Percentiles rank a stretch among this genome's conserved stretches.
These are phyloP conservation scores for Unio delphinus DNA, from an alignment of 2,888 invertebrate species.

Conservation along the genomic window DNA sequence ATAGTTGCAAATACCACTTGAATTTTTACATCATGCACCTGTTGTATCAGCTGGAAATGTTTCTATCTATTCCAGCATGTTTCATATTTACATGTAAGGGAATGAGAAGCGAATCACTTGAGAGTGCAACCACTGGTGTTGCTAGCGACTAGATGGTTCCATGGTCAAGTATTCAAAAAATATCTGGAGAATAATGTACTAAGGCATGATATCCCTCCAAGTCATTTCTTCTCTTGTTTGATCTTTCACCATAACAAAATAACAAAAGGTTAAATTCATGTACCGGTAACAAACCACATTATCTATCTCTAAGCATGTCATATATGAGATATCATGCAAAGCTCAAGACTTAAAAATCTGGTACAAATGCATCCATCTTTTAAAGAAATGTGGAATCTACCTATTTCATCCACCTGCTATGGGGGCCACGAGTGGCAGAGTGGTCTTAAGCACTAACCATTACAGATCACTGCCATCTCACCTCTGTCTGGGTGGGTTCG, in stretches of 20 bases:
- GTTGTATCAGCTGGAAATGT: constrained; percentile 27
- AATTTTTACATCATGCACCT: constrained; percentile 5
- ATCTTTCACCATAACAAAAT: constrained; percentile 17
- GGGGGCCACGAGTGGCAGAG: too few relatives aligned
- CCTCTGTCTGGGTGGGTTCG: too few relatives aligned
- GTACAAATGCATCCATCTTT: too few relatives aligned
- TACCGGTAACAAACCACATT: background rate
- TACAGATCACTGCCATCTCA: too few relatives aligned
- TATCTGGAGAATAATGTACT: constrained; percentile 17
- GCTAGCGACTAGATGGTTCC: constrained; percentile 16
- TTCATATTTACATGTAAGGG: constrained; percentile 19
- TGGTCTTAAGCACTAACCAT: too few relatives aligned
- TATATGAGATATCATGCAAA: constrained; percentile 17
- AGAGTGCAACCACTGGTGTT: constrained; percentile 13
- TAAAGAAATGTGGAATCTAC: too few relatives aligned
- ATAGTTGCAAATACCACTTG: constrained; percentile 11
- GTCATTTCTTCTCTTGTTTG: constrained; percentile 19
- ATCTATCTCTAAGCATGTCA: constrained; percentile 10
- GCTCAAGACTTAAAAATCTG: constrained; percentile 14
- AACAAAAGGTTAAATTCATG: constrained; percentile 16
- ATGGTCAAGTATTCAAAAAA: constrained; percentile 15
- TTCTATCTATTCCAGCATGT: constrained; percentile 16
- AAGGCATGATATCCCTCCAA: constrained; percentile 1
- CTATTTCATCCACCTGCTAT: too few relatives aligned
- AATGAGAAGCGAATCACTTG: constrained; percentile 8